Evolutionary conservation across 2,797 vertebrate species (phyloP), one percentile per base, ranked within the genome.

Genomic region (Xenops minutus): DNA sequence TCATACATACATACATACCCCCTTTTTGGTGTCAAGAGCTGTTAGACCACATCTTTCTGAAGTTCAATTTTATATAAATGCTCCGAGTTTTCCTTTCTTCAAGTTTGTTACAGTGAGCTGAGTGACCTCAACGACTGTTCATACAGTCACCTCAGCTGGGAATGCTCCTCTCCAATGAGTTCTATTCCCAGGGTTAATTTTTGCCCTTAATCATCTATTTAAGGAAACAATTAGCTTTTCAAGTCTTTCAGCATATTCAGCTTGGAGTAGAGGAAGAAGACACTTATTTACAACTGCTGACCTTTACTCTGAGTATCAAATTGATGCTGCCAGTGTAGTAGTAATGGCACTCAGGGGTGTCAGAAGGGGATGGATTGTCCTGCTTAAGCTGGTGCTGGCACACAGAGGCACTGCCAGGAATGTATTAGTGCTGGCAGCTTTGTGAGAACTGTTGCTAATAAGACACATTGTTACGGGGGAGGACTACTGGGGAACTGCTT

Each of bases 301-400:
- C 96, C 85, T 97, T 92, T 96, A 51, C 49, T 71, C 19, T 34
- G 34, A 44, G 46, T 43, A 85, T 96, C 75, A 84, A 75, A 61
- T 86, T 55, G 85, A 20, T 80, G 89, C 78, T 95, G 78, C 97
- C 96, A 87, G 95, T 96, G 96, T 27, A 85, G 90, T 95, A 97
- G 96, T 96, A 96, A 91, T 96, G 83, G 89, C 88, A 73, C 95
- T 96, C 93, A 54, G 44, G 85, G 82, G 32, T 93, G 95, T 97
- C 84, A 63, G 63, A 89, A 92, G 43, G 29, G 95, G 86, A 74
- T 86, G 95, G 88, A 76, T 85, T 75, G 95, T 94, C 59, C 96
- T 92, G 88, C 96, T 93, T 95, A 61, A 88, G 94, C 94, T 82
- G 27, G 58, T 85, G 59, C 96, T 94, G 95, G 88, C 84, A 66